Percentiles rank a stretch among this genome's conserved stretches.
Conservation (phyloP, 2,888 invertebrate genomes). For the Sinohyriopsis cumingii region DNA sequence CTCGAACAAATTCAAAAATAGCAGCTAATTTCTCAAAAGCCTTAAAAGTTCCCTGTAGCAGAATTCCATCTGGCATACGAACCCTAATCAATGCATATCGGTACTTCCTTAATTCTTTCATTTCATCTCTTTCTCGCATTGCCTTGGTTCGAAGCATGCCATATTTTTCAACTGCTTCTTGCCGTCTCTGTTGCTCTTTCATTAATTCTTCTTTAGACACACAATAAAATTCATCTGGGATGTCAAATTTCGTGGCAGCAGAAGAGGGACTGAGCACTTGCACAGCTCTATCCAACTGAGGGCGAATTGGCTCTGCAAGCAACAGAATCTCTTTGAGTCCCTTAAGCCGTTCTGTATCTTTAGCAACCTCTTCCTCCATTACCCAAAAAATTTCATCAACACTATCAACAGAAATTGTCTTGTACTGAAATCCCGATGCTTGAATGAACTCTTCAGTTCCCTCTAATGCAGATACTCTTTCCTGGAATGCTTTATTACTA, state of each 20-base stretch:
- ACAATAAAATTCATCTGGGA: conserved; percentile 90
- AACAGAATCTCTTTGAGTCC: conserved; percentile 84
- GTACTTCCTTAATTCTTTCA: conserved; percentile 81
- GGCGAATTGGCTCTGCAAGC: conserved; percentile 84
- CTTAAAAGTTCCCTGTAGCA: conserved; percentile 87
- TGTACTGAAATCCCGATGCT: conserved; percentile 85
- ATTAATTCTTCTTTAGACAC: conserved; percentile 88
- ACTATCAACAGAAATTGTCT: conserved; percentile 55
- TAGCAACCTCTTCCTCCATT: conserved; percentile 56
- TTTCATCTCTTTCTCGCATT: conserved; percentile 93
- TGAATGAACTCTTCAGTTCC: conserved; percentile 86
- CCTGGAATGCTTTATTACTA: conserved; percentile 86
- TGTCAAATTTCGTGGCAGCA: conserved; percentile 73
- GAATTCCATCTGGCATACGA: conserved; percentile 82
- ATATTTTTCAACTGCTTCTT: conserved; percentile 85
- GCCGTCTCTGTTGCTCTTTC: conserved; percentile 76
- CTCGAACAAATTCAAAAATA: conserved; percentile 85
- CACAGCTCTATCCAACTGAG: conserved; percentile 83
- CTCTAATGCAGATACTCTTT: conserved; percentile 85
- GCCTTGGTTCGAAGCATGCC: conserved; percentile 92
- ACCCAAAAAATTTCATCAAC: conserved; percentile 75
- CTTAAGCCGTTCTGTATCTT: conserved; percentile 72
- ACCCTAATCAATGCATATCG: conserved; percentile 86
- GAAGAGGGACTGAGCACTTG: conserved; percentile 55
- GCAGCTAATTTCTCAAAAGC: conserved; percentile 84